Evolutionary conservation across 2,888 invertebrate species (phyloP).

Genomic region (Morpho deidamia): DNA sequence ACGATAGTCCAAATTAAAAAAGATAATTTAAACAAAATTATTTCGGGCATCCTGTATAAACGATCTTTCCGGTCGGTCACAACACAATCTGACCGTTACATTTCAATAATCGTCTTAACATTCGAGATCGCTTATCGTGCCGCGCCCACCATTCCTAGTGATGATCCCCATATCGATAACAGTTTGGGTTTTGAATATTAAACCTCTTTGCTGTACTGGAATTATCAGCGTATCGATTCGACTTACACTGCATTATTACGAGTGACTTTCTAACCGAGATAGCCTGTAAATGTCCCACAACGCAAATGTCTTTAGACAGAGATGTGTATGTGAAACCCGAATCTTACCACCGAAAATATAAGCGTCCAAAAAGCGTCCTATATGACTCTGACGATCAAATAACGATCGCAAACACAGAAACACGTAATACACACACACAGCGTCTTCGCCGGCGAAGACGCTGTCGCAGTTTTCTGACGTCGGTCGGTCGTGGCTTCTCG

Average conservation of each 20-base stretch:
- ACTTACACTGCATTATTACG: neutral
- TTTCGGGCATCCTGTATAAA: constrained; percentile 39
- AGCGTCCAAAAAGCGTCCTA: too few species aligned
- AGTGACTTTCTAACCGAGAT: too few species aligned
- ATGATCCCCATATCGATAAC: constrained; percentile 28
- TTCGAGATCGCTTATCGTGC: constrained; percentile 68
- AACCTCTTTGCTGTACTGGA: constrained; percentile 7
- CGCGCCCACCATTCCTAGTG: constrained; percentile 64
- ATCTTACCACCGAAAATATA: neutral
- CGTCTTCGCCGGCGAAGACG: too few species aligned
- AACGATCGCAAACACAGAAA: too few species aligned
- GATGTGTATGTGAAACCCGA: too few species aligned
- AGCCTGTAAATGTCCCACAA: too few species aligned
- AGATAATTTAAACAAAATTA: neutral
- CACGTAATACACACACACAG: too few species aligned
- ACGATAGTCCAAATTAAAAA: too few species aligned
- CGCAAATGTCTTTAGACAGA: too few species aligned
- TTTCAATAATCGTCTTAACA: constrained; percentile 79
- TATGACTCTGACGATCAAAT: too few species aligned
- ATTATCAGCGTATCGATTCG: constrained; percentile 6
- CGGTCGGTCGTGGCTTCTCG: too few species aligned
- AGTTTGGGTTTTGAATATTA: constrained; percentile 13
- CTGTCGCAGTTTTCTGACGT: too few species aligned
- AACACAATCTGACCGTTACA: constrained; percentile 75
- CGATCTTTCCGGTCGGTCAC: constrained; percentile 68